Evolutionary conservation across 2,888 invertebrate genomes (phyloP), one percentile per base, ranked within the genome.

Genomic region (Caenorhabditis sp.): DNA sequence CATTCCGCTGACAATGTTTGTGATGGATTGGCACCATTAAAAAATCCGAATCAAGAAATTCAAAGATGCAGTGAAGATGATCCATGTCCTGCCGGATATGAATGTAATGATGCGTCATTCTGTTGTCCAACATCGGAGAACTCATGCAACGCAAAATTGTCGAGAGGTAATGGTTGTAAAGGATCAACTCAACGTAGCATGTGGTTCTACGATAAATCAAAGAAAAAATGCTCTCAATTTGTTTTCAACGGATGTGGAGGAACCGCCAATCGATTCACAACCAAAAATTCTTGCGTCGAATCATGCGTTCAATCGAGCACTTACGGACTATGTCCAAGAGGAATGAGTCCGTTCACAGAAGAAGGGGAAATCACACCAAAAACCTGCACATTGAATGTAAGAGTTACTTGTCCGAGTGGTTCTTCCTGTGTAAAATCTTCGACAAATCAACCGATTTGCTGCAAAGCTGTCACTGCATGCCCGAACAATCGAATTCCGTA

Each of bases 211-310:
- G 86, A 86, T 60, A 68, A 80, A 17, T 70, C 72, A 8, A 69
- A 75, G 60, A 77, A 81, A 59, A 81, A 81, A 68, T 86, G 86
- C 63, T 62, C 78, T 8, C 84, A 82, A 58, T 86, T 86, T 70
- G 77, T 78, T 1, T 86, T 83, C 73, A 84, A 82, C 54, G 85
- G 84, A 24, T 86, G 86, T 63, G 86, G 85, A 31, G 85, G 85
- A 53, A 82, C 85, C 1, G 54, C 85, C 6, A 86, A 86, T 64
- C 77, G 85, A 37, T 83, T 86, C 75, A 77, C 80, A 17, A 82
- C 81, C 43, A 80, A 83, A 27, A 70, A 69, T 17, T 74, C 83
- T 8, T 86, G 86, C 64, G 76, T 79, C 37, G 78, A 83, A 19
- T 72, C 79, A 54, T 86, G 86, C 54, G 76, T 81, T 51, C 70